Evolutionary conservation across 2,888 invertebrate genomes (phyloP).

Genomic region (Agriopis marginaria): DNA sequence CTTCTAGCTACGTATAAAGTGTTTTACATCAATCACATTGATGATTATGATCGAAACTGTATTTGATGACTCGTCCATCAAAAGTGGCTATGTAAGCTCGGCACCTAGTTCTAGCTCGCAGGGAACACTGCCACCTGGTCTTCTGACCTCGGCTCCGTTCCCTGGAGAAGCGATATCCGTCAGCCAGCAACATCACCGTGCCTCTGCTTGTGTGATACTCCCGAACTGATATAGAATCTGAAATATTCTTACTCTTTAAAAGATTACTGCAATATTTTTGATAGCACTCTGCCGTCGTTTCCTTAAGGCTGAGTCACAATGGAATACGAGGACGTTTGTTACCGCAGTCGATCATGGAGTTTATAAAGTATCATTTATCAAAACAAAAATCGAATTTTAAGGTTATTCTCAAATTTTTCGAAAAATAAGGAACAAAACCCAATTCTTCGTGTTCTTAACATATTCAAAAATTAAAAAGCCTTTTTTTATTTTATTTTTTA

Average conservation of each 20-base stretch:
- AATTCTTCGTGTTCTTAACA: too few relatives aligned
- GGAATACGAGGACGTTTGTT: too few relatives aligned
- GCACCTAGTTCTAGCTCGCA: slow-evolving; percentile 47
- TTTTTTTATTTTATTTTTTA: too few relatives aligned
- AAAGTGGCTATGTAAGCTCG: slow-evolving; percentile 53
- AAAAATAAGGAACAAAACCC: too few relatives aligned
- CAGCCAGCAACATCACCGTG: slow-evolving; percentile 48
- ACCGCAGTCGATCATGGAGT: too few relatives aligned
- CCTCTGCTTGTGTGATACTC: slow-evolving; percentile 49
- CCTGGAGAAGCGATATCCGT: slow-evolving; percentile 57
- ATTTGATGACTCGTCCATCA: slow-evolving; percentile 41
- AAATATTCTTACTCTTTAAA: slow-evolving; percentile 11
- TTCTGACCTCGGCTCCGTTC: slow-evolving; percentile 45
- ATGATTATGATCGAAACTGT: slow-evolving; percentile 49
- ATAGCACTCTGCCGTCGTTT: background rate
- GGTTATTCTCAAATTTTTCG: too few relatives aligned
- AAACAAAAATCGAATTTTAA: too few relatives aligned
- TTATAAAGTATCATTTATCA: too few relatives aligned
- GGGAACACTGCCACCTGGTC: slow-evolving; percentile 51
- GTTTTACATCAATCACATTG: background rate
- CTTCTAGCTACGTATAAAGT: slow-evolving; percentile 2
- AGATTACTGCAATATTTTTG: background rate
- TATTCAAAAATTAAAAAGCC: too few relatives aligned
- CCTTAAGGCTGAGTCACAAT: too few relatives aligned
- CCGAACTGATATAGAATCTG: slow-evolving; percentile 42